Conservation (phyloP, 2,113 vertebrate genomes). For the Garra rufa region DNA sequence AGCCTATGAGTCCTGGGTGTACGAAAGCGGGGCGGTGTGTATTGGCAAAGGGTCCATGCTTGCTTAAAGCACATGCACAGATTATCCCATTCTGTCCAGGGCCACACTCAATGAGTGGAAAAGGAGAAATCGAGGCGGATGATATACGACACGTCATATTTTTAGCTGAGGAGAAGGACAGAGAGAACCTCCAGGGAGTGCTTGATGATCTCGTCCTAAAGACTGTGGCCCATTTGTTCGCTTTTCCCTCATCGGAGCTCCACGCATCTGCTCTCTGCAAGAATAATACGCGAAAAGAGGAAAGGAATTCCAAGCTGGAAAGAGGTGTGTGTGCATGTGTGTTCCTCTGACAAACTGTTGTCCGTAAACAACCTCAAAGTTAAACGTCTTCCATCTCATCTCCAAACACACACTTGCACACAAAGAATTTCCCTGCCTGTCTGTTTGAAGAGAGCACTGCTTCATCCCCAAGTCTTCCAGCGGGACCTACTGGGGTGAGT, state of each 20-base stretch:
- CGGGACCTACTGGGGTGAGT: slow-evolving; percentile 49
- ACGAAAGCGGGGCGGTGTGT: not conserved
- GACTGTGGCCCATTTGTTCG: slow-evolving; percentile 28
- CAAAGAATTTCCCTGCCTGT: slow-evolving; percentile 38
- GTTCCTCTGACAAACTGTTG: slow-evolving; percentile 34
- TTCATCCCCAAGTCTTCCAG: slow-evolving; percentile 51
- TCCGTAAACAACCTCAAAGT: slow-evolving; percentile 57
- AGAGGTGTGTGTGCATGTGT: not conserved
- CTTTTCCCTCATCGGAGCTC: not conserved
- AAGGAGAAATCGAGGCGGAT: slow-evolving; percentile 52
- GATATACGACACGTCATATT: slow-evolving; percentile 54
- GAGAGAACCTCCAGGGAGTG: slow-evolving; percentile 44
- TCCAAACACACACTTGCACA: slow-evolving; percentile 45
- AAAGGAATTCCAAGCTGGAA: not conserved
- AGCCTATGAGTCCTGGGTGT: not conserved
- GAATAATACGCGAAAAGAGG: slow-evolving; percentile 4
- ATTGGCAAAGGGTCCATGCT: not conserved
- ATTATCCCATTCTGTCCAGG: slow-evolving; percentile 31
- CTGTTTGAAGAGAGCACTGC: slow-evolving; percentile 44
- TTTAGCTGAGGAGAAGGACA: slow-evolving; percentile 47
- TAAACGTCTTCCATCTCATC: slow-evolving; percentile 53
- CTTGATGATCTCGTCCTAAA: slow-evolving; percentile 51
- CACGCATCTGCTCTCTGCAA: slow-evolving; percentile 41
- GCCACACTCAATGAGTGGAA: slow-evolving; percentile 29
- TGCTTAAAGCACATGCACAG: slow-evolving; percentile 36